Base-by-base conservation (phyloP, 2,888 invertebrate species). In the Diploptera punctata region DNA sequence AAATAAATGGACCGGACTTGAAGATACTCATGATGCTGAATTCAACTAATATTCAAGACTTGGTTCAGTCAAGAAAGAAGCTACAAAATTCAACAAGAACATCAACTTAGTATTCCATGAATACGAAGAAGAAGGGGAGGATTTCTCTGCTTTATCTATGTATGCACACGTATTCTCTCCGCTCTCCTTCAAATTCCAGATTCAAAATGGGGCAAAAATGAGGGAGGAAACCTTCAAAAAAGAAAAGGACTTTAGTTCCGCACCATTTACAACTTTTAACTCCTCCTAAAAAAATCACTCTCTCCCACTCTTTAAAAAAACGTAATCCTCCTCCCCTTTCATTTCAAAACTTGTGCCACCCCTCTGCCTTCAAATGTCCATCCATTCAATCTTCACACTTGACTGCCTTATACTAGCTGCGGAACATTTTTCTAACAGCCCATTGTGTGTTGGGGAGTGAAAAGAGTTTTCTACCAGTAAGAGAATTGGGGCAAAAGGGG, bases 211-310 rank as follows among this genome's bases (percentile, higher is more conserved):
- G 7, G 54, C 9, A 10, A 13, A 4, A 13, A 2, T 16, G 54
- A 26, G 9, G 1, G 2, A 26, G 1, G 24, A 26, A 16, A 54
- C 54, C 26, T 54, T n/a, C 9, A 19, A 18, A 49, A 26, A 54
- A 26, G 26, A 54, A 68, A 72, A 70, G 29, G 54, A 67, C 21
- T 38, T 69, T 70, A 70, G 65, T 73, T 73, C 73, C 73, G 54
- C 69, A 61, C 70, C 73, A 73, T 73, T 73, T 73, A 69, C 67
- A 70, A 70, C 73, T 73, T 73, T 70, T 67, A 73, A 65, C 70
- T 73, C 67, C 61, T 54, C 62, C 49, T 70, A 21, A 29, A 62
- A 62, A 62, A 62, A 2, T 61, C 61, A 9, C 1, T n/a, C 57
- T 7, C 33, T 26, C 57, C 54, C 60, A 7, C 18, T 10, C 33